phyloP scores from a whole-genome alignment of 2,797 vertebrate species.

The Rhyacichthys aspro region DNA sequence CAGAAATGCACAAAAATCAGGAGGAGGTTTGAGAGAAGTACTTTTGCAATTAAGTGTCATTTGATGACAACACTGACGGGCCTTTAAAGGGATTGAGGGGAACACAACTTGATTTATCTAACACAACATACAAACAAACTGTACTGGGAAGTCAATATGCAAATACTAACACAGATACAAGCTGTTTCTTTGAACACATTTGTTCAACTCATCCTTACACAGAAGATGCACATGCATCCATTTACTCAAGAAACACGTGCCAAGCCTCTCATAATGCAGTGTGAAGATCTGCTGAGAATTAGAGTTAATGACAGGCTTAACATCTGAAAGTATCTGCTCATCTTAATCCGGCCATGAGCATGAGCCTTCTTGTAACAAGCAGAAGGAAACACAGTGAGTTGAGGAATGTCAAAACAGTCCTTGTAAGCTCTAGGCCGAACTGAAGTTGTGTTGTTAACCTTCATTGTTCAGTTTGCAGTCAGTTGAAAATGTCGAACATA shows the following conservation, averaged over 20 bases:
- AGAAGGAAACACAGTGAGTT: not conserved
- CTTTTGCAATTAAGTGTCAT: conserved; percentile 26
- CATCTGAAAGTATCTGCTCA: conserved; percentile 20
- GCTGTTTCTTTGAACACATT: not conserved
- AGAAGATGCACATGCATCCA: conserved; percentile 1
- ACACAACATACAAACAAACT: not conserved
- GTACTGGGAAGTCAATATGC: not conserved
- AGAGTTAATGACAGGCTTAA: conserved; percentile 34
- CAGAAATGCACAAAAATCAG: conserved; percentile 1
- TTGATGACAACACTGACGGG: conserved; percentile 20
- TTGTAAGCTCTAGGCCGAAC: conserved; percentile 16
- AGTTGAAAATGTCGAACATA: conserved; percentile 1
- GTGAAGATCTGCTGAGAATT: conserved; percentile 33
- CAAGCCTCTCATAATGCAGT: conserved; percentile 15
- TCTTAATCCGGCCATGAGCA: conserved; percentile 21
- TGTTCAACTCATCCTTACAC: conserved; percentile 10
- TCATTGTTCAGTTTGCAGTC: not conserved
- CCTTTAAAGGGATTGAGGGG: conserved; percentile 13
- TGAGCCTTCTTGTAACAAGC: conserved; percentile 10
- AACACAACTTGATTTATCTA: conserved; percentile 16
- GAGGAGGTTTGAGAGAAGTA: conserved; percentile 10
- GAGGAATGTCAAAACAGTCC: not conserved
- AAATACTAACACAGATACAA: conserved; percentile 7
- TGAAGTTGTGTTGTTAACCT: conserved; percentile 29
- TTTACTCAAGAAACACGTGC: not conserved